phyloP scores from a whole-genome alignment of 35 echinoderm and acorn worm species.

The Diadema setosum region DNA sequence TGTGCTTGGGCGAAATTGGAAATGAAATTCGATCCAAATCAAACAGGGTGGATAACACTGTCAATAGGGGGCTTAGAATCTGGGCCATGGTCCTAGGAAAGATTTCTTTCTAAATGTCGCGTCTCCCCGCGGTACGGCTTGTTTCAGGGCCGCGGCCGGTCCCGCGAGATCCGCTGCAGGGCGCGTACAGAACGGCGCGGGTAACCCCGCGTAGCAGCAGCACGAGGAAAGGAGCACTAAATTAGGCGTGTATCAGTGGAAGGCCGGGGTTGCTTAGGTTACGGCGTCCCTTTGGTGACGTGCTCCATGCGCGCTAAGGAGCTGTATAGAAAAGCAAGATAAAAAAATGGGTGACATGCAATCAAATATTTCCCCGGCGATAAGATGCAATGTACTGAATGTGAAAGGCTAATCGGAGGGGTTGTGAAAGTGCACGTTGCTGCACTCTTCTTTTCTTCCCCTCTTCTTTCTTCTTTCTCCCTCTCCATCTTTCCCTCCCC shows the following conservation, averaged over 20 bases:
- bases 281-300: neutral
- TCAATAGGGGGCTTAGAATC: neutral
- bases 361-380: neutral
- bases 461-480: no score
- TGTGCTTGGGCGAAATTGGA: neutral
- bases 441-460: no score
- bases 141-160: neutral
- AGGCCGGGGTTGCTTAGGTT: neutral
- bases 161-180: neutral
- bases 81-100: neutral
- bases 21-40: neutral
- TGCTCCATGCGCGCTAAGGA: neutral
- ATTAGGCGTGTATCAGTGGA: neutral
- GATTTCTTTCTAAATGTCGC: no score
- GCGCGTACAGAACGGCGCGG: no score
- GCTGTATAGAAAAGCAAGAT: no score
- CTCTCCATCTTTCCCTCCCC: no score
- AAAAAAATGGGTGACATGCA: neutral
- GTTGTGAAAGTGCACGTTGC: slow-evolving; percentile 5
- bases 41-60: neutral
- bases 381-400: neutral
- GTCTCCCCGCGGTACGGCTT: neutral
- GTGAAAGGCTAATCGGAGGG: neutral
- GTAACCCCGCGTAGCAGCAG: no score
- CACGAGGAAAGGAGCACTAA: no score